Base-by-base conservation (phyloP, 1,140 invertebrate species). In the Brachionus paranguensis region DNA sequence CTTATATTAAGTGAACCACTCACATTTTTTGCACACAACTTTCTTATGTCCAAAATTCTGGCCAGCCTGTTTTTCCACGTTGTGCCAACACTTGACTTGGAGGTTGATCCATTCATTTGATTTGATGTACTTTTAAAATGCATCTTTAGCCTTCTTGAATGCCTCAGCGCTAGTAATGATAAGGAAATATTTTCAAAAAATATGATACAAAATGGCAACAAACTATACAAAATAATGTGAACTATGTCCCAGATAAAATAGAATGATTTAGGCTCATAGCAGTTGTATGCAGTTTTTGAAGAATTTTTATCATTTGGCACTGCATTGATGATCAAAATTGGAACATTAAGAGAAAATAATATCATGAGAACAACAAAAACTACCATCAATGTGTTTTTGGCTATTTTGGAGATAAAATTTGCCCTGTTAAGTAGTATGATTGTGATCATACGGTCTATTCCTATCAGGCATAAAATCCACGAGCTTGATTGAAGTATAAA, bases 401-500 rank as follows among this genome's bases (percentile, higher is more conserved):
- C 11, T 14, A 45, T 43, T 43, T 68, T 60, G 2, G 64, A 41
- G 8, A 81, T 24, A 29, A 7, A n/a, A 27, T 81, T 81, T 29
- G 20, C 6, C 43, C 33, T 81, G 14, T 68, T 81, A 37, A 6
- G 8, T 20, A 60, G 41, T 14, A 81, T 41, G 4, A 81, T 55
- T 20, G 78, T 81, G 4, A 81, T 47, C 10, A 81, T 81, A 4
- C 78, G 50, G 8, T 81, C 78, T n/a, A 81, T 60, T 8, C 78
- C 78, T 6, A 81, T 81, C n/a, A 55, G 37, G 12, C 78, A 81
- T 12, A 81, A 64, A 11, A 81, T 45, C 78, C 78, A 81, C 24
- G 78, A 81, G 24, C 78, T 81, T n/a, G 78, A 64, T 27, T 81
- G 78, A 41, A 81, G 78, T 6, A 65, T 81, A 37, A 81, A 81